phyloP scores from a whole-genome alignment of 2,797 vertebrate genomes.

The Philypnodon macrostomus region DNA sequence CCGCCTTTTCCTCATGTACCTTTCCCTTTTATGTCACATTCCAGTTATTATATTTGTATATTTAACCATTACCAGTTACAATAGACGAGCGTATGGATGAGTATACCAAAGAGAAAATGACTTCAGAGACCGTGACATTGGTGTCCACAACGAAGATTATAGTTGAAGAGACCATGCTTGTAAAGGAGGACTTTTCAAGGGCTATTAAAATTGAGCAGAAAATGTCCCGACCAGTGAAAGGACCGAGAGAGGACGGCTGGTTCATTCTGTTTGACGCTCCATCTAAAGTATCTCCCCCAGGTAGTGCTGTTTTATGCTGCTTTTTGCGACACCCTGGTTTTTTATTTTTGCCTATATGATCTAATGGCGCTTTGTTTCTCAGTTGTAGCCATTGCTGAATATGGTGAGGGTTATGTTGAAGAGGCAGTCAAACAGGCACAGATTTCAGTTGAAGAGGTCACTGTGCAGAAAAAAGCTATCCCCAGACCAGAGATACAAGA shows the following conservation, averaged over 20 bases:
- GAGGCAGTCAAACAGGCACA: not conserved
- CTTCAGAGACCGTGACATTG: constrained; percentile 16
- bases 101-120: constrained; percentile 28
- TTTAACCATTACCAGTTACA: constrained; percentile 42
- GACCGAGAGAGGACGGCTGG: constrained; percentile 63
- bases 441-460: not conserved
- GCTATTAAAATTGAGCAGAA: constrained; percentile 26
- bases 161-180: constrained; percentile 28
- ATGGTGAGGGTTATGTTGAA: not conserved
- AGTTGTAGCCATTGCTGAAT: not conserved
- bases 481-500: not conserved
- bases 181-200: constrained; percentile 13
- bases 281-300: constrained; percentile 35
- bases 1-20: not conserved
- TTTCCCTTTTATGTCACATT: not conserved
- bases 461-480: constrained; percentile 1
- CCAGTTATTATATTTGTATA: constrained; percentile 4
- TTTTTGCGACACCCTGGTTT: too few species aligned
- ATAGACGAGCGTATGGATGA: constrained; percentile 16
- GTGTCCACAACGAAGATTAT: constrained; percentile 26
- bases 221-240: constrained; percentile 26
- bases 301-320: not conserved
- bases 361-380: constrained; percentile 6
- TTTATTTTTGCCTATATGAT: not conserved
- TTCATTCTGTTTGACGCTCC: constrained; percentile 51